These are phyloP conservation scores for Eremobia ochroleuca DNA, from an alignment of 2,888 invertebrate genomes.

Conservation along the genomic window DNA sequence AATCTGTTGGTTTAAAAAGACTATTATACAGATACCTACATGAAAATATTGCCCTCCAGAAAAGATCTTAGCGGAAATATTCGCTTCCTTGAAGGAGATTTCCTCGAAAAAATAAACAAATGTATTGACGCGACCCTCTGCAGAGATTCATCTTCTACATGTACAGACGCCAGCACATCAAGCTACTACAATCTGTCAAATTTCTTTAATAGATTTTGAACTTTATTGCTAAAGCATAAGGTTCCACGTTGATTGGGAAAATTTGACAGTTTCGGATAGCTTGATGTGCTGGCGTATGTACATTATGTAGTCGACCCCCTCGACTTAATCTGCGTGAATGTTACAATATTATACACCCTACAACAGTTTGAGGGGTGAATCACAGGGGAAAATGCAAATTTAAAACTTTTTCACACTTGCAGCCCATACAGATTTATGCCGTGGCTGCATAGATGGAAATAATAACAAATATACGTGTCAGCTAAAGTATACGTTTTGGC, in stretches of 20 bases:
- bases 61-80: slow-evolving; percentile 34
- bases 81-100: slow-evolving; percentile 40
- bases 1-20: slow-evolving; percentile 12
- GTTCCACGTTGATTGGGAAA: too few relatives aligned
- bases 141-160: slow-evolving; percentile 58
- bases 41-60: slow-evolving; percentile 24
- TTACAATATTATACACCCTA: slow-evolving; percentile 64
- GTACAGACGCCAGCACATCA: too few relatives aligned
- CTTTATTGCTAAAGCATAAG: too few relatives aligned
- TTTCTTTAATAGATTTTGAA: too few relatives aligned
- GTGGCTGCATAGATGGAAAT: slow-evolving; percentile 22
- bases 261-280: too few relatives aligned
- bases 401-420: slow-evolving; percentile 52
- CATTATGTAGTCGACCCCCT: slow-evolving; percentile 56
- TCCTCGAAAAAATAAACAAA: slow-evolving; percentile 56
- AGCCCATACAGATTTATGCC: slow-evolving; percentile 10
- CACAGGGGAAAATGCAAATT: slow-evolving; percentile 32
- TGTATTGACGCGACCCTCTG: slow-evolving; percentile 58
- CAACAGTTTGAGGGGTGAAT: slow-evolving; percentile 50
- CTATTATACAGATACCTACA: slow-evolving; percentile 19
- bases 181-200: too few relatives aligned
- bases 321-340: slow-evolving; percentile 62
- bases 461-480: slow-evolving; percentile 31
- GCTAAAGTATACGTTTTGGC: slow-evolving; percentile 6
- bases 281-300: too few relatives aligned